phyloP scores from a whole-genome alignment of 2,888 invertebrate species.

The Esperia sulphurella region DNA sequence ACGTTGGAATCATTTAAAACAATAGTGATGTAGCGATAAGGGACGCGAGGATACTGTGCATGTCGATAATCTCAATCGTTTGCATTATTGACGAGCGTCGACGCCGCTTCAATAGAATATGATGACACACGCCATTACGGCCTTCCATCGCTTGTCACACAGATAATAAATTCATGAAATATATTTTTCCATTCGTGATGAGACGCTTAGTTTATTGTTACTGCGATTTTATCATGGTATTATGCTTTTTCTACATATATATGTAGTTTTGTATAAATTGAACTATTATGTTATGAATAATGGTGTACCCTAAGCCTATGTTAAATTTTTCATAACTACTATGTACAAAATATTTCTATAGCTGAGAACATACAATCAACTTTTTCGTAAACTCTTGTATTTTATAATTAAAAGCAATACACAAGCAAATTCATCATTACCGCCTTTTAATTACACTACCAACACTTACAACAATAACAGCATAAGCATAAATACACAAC shows the following conservation, averaged over 20 bases:
- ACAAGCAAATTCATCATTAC: no score
- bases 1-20: constrained; percentile 56
- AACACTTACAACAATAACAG: no score
- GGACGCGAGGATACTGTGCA: constrained; percentile 63
- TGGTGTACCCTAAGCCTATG: no score
- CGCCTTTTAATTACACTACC: no score
- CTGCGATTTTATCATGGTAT: constrained; percentile 31
- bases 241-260: constrained; percentile 6
- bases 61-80: constrained; percentile 66
- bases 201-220: constrained; percentile 47
- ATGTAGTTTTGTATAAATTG: no score
- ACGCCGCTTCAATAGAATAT: constrained; percentile 57
- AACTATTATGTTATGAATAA: no score
- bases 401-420: no score
- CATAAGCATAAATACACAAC: no score
- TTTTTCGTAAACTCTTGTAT: no score
- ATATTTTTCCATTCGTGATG: constrained; percentile 52
- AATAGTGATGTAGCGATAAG: constrained; percentile 67
- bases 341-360: no score
- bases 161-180: constrained; percentile 57
- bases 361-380: no score
- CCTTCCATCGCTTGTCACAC: constrained; percentile 55
- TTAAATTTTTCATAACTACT: no score
- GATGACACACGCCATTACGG: constrained; percentile 69
- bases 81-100: constrained; percentile 69